Evolutionary conservation across 64 coral and sea anemone species (phyloP), one percentile per base, ranked within the genome.

Genomic region (Orbicella faveolata): DNA sequence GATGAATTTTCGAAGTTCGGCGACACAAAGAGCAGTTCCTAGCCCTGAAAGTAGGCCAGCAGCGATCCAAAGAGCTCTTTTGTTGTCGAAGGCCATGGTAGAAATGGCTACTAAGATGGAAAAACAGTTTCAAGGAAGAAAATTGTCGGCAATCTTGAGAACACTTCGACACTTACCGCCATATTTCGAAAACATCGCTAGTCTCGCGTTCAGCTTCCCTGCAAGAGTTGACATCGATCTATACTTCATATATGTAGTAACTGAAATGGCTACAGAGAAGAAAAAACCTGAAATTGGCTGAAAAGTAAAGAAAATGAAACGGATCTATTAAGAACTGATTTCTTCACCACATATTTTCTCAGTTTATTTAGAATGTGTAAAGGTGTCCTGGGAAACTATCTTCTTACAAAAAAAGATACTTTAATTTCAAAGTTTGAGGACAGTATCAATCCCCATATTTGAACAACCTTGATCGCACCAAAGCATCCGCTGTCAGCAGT

Each of bases 61-160:
- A 57, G 80, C 48, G 20, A 99, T 18, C 90, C 94, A 95, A 41
- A 95, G 14, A 26, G 75, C 36, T 48, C 20, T 95, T 79, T 68
- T 93, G 36, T 89, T 89, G 37, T 95, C 94, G 52, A 89, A 84
- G 54, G 91, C 76, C 97, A 99, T 99, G 6, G 41, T 81, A n/a
- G 23, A 65, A 66, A 66, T 33, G 36, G 63, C 23, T 57, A 81
- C 21, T 26, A 23, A 13, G 57, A 2, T 23, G 54, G 66, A 57
- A 48, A 78, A 66, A 23, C 54, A 20, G 53, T 15, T 14, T 7
- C 11, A 16, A 63, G 34, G 23, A 26, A 88, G 73, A 20, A 18
- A 17, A 36, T 61, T 76, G 85, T 88, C 91, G 86, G 77, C 55
- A 78, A 61, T 65, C 61, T 76, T 78, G 7, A 88, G 21, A 33